Evolutionary conservation across 2,113 vertebrate species (phyloP), one percentile per base, ranked within the genome.

Genomic region (Carassius gibelio): DNA sequence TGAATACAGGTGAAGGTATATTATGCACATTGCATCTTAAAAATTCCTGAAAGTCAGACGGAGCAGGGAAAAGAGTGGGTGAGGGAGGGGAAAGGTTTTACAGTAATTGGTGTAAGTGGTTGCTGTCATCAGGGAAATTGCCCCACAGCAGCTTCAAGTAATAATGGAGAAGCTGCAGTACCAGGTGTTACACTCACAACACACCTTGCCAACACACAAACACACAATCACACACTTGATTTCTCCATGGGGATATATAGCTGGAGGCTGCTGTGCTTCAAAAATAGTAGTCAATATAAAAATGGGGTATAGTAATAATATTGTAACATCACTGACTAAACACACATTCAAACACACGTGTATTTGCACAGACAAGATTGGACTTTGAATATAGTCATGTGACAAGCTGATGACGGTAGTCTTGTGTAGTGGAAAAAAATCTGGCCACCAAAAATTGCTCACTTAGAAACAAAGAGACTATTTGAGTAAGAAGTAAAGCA

Each of bases 151-250:
- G 3, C 26, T 15, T 50, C 15, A 86, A 50, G 21, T 45, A 71
- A 36, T 80, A 72, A 82, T 75, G 30, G 80, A 82, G 78, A 74
- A 11, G 11, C 7, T 30, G 55, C 64, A 69, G 15, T 72, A 68
- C 79, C 87, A 88, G 87, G 87, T 88, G 87, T 86, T 78, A 15
- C 69, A 21, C 59, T 68, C 64, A 72, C 55, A 83, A 85, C 84
- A 78, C 87, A 52, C 78, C 38, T 14, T 9, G 68, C 17, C 34
- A 2, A 36, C 17, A 59, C 59, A 81, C 50, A 69, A 2, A 36
- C 17, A 59, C 59, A 81, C 50, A 69, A 75, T 4, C 77, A 84
- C 85, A 75, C 15, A 78, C 69, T 76, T 75, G 2, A 14, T 14
- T 7, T 34, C n/a, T 48, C 62, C n/a, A 26, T 50, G 8, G 21